Base-by-base conservation (phyloP, 2,797 vertebrate genomes). In the Thunnus albacares region DNA sequence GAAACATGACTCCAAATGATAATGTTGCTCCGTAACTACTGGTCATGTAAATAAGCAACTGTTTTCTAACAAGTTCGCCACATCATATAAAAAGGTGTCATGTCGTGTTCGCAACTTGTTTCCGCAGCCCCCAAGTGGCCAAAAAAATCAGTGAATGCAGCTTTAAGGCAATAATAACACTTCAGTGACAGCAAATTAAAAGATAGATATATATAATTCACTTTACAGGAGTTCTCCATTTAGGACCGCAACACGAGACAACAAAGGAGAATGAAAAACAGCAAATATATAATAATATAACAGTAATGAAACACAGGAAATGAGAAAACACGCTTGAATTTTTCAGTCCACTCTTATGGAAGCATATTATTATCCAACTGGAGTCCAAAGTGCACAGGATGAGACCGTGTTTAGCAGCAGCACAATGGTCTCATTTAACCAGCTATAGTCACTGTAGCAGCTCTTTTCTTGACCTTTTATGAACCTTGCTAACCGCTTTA, bases 401-500 rank as follows among this genome's bases (percentile, higher is more conserved):
- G 78, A 90, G 57, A 61, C 86, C 71, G 79, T 70, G 62, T 79
- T 81, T 18, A 74, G 35, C 7, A 26, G 57, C 58, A 84, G 76
- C 14, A 43, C 59, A 47, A 67, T 63, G 28, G 41, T 65, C 62
- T 58, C 20, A 43, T 33, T 35, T 52, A 55, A 76, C 33, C 65
- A 52, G 22, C 63, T 38, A 49, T 20, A 35, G 53, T 71, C 63
- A 68, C 71, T 72, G 69, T 12, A 70, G 84, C 33, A 49, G 52
- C 43, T 79, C 70, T 75, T 67, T 66, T 45, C 53, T 81, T 86
- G 70, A 87, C 82, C 86, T 87, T 81, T 82, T 52, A 61, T 88
- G 59, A 89, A 86, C 89, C 77, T 79, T 72, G 64, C 75, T 79
- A 84, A 90, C 81, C 47, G 11, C 69, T 88, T 91, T 82, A 82